phyloP scores from a whole-genome alignment of 2,797 vertebrate genomes.

The Chrysocyon brachyurus region DNA sequence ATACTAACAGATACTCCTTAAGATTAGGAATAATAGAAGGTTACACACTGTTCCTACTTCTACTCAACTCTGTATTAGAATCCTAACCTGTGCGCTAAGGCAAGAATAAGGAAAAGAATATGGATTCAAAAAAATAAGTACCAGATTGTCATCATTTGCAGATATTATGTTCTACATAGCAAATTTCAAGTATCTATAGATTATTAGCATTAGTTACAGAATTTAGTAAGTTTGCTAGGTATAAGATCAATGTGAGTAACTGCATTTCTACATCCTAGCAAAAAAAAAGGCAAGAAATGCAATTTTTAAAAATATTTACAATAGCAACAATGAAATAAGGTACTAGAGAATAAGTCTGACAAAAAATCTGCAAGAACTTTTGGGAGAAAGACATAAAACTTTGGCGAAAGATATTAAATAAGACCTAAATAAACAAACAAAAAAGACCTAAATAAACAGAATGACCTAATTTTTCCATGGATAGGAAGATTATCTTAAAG shows the following conservation, averaged over 20 bases:
- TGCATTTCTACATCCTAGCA: neutral
- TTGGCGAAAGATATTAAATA: conserved; percentile 26
- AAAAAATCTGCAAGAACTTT: neutral
- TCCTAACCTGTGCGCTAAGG: neutral
- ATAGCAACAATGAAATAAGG: neutral
- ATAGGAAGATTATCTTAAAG: conserved; percentile 5
- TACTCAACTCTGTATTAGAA: neutral
- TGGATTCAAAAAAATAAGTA: neutral
- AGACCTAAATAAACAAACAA: conserved; percentile 33
- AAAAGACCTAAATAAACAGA: conserved; percentile 45
- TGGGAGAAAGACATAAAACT: neutral
- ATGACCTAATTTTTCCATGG: neutral
- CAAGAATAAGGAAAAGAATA: neutral
- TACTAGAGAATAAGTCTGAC: neutral
- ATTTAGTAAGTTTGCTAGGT: neutral
- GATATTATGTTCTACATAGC: neutral
- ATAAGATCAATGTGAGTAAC: neutral
- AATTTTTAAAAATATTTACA: neutral
- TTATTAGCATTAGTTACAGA: conserved; percentile 19
- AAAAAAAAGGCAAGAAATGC: neutral
- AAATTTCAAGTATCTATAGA: neutral
- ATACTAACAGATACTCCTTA: neutral
- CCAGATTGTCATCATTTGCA: neutral
- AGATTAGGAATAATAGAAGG: neutral
- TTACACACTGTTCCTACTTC: neutral